Evolutionary conservation across 2,113 vertebrate species (phyloP).

Genomic region (Illadopsis cleaveri): DNA sequence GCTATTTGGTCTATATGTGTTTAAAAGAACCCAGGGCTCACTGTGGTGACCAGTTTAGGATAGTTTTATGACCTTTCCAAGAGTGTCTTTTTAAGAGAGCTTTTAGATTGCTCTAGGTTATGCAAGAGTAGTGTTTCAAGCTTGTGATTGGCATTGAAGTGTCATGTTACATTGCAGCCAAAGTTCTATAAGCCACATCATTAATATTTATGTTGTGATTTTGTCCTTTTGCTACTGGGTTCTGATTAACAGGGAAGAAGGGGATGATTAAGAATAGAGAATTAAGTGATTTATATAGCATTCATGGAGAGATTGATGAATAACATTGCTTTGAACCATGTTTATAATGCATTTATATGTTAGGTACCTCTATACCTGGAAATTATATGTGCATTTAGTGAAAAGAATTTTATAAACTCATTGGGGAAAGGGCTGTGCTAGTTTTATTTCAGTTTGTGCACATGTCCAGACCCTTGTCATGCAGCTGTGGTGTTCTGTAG

Average conservation of each 20-base stretch:
- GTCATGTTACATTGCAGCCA: neutral
- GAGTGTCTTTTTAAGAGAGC: neutral
- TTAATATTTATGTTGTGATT: neutral
- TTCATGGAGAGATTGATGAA: neutral
- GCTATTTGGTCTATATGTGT: constrained; percentile 26
- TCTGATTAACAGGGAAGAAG: neutral
- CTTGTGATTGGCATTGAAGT: neutral
- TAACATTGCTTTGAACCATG: neutral
- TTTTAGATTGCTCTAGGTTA: neutral
- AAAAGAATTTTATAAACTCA: neutral
- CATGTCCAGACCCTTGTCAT: neutral
- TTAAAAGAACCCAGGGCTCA: neutral
- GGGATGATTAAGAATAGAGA: neutral
- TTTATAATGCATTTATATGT: neutral
- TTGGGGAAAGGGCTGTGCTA: neutral
- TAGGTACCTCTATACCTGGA: neutral
- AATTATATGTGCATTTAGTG: neutral
- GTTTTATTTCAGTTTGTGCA: neutral
- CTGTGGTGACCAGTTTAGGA: neutral
- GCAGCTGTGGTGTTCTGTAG: neutral
- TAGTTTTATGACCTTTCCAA: neutral
- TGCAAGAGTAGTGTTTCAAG: neutral
- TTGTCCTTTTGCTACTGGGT: neutral
- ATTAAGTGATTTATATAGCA: neutral
- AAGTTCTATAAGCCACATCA: neutral